Evolutionary conservation across 2,888 invertebrate species (phyloP), one percentile per base, ranked within the genome.

Genomic region (Brassicogethes aeneus): DNA sequence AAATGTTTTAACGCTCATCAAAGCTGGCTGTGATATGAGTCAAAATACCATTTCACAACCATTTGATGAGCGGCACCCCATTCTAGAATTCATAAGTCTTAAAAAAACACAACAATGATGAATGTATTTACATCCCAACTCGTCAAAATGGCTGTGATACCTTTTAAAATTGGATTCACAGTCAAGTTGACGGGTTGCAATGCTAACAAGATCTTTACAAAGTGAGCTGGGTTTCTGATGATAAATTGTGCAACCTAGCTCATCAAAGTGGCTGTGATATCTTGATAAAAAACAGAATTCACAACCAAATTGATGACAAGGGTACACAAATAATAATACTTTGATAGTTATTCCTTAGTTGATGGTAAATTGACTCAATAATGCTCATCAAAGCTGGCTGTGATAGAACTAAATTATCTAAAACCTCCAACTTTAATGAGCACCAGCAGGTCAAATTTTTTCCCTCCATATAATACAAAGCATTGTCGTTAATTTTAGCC

Each of bases 181-280:
- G 72, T 77, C 80, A 83, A 76, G 81, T 85, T 83, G 79, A 84
- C 85, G 44, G 79, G 79, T 73, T 71, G 73, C 74, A 70, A 65
- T 66, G 62, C 57, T 60, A 51, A 54, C 48, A 39, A 42, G n/a
- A 3, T n/a, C 10, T 17, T 16, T 34, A 2, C 15, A 8, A 2
- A 10, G 5, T 7, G 10, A 5, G 5, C 23, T 10, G n/a, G n/a
- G n/a, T n/a, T n/a, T n/a, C n/a, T n/a, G 23, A 23, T 10, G 23
- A 7, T 7, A 5, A 12, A 32, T 40, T 42, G 43, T 48, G 45
- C 54, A 72, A 77, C 79, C 79, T 75, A 84, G 82, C 82, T 85
- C 85, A 86, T 89, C 90, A 91, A 92, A 91, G 87, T 89, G 90
- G 91, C 92, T 92, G 91, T 92, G 92, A 92, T 91, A 90, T 86